These are phyloP conservation scores for Tachyglossus aculeatus DNA, from an alignment of 2,797 vertebrate genomes.

Conservation along the genomic window DNA sequence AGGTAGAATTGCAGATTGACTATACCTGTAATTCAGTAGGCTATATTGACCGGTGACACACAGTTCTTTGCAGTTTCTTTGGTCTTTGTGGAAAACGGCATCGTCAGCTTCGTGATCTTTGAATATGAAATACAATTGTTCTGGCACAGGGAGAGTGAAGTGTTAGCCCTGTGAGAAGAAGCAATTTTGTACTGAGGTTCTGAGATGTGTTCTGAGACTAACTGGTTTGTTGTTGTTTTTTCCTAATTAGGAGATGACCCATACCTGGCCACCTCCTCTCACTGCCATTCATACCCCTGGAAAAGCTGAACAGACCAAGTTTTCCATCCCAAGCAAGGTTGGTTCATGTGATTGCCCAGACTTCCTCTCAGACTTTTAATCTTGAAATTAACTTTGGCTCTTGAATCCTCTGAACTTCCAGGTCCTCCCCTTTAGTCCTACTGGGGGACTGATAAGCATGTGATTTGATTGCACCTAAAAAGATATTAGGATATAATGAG, in stretches of 20 bases:
- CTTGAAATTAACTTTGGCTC: constrained; percentile 24
- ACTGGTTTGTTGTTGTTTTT: too few species aligned
- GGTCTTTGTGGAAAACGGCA: rapidly evolving
- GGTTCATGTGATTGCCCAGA: constrained; percentile 49
- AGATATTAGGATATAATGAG: too few species aligned
- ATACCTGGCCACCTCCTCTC: constrained; percentile 92
- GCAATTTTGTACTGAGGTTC: too few species aligned
- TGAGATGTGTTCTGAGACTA: too few species aligned
- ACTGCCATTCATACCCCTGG: constrained; percentile 91
- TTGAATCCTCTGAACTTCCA: constrained; percentile 1
- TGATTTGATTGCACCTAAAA: background rate
- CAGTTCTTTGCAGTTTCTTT: too few species aligned
- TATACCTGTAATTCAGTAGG: too few species aligned
- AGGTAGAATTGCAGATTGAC: too few species aligned
- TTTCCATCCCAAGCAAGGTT: constrained; percentile 88
- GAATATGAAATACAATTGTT: background rate
- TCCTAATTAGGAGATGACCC: constrained; percentile 87
- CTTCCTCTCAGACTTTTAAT: constrained; percentile 47
- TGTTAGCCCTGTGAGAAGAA: too few species aligned
- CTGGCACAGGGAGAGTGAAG: too few species aligned
- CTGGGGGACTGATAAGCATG: background rate
- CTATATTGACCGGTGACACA: too few species aligned
- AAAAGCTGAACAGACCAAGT: constrained; percentile 91
- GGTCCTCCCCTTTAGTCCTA: background rate
- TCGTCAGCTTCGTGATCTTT: background rate